phyloP scores from a whole-genome alignment of 2,888 invertebrate genomes.

The Augiades crinisus region DNA sequence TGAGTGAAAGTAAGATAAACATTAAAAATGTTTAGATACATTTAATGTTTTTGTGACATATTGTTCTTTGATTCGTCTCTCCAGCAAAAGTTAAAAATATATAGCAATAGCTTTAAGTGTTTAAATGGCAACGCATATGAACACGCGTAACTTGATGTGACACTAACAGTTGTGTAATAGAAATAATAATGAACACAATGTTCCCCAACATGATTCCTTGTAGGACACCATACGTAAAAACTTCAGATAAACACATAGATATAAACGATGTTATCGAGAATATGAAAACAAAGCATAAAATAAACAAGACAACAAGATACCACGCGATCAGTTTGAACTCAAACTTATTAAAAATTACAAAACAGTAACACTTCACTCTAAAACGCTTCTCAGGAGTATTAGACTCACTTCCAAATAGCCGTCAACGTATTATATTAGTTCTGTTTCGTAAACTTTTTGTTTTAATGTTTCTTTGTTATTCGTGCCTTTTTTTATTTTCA shows the following conservation, averaged over 20 bases:
- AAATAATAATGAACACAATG: conserved; percentile 41
- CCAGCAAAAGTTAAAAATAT: too few species aligned
- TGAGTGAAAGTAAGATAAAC: too few species aligned
- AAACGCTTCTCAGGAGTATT: conserved; percentile 75
- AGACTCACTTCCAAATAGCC: conserved; percentile 75
- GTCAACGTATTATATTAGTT: conserved; percentile 77
- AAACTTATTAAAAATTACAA: conserved; percentile 38
- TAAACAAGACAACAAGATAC: conserved; percentile 37
- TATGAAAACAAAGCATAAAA: conserved; percentile 37
- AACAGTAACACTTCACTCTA: conserved; percentile 67
- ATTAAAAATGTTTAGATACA: too few species aligned
- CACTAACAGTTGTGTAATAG: conserved; percentile 40
- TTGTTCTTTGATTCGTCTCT: too few species aligned
- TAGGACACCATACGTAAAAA: conserved; percentile 50
- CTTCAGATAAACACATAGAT: conserved; percentile 37
- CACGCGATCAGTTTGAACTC: conserved; percentile 37
- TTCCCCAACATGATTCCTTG: conserved; percentile 51
- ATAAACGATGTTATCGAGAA: conserved; percentile 40
- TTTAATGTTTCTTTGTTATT: conserved; percentile 59
- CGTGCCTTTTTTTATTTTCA: conserved; percentile 75
- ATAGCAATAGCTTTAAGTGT: conserved; percentile 78
- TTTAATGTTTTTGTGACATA: too few species aligned
- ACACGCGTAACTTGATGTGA: conserved; percentile 56
- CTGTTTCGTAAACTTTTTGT: conserved; percentile 63
- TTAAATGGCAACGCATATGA: conserved; percentile 63